Evolutionary conservation across 2,113 vertebrate species (phyloP), one percentile per base, ranked within the genome.

Genomic region (Anoplopoma fimbria): DNA sequence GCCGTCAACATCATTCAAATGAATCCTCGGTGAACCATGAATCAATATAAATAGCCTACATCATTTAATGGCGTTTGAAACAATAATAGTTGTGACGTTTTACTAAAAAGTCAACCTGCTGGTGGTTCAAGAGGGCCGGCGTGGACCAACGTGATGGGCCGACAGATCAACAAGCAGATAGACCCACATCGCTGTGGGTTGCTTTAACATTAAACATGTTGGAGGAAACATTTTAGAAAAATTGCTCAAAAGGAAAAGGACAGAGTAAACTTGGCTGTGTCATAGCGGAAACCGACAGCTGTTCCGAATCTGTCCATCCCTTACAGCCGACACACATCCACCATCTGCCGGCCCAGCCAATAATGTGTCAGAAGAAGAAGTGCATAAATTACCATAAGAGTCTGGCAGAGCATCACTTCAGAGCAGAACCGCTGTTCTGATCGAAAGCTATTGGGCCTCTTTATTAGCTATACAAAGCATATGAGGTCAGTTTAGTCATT

Each of bases 361-460:
- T 88, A 76, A 88, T 65, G 62, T 89, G 87, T 89, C 81, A 86
- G 71, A 72, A 58, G 72, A 82, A 85, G 74, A 87, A 65, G 70
- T 83, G 76, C 67, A 87, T 88, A 83, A 88, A 83, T 88, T 81
- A 88, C 64, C 67, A 74, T 4, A 63, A 58, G 68, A 63, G 69
- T 74, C 69, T 87, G 82, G 88, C 74, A 84, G 74, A 14, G 75
- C 69, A 67, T 81, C 76, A 69, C 58, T 70, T 88, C 70, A 57
- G 42, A 85, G 69, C 53, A 82, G 69, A 86, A 86, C 62, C 29
- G 34, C 79, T 29, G 53, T 73, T 75, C 73, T 76, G 62, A 87
- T 80, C 51, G 10, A 83, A 85, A 89, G 82, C 61, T 79, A 79
- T 33, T 45, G 69, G 79, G 47, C 51, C 69, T 75, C 88, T 86